Base-by-base conservation (phyloP, 1,140 invertebrate species). In the Parasteatoda tepidariorum region DNA sequence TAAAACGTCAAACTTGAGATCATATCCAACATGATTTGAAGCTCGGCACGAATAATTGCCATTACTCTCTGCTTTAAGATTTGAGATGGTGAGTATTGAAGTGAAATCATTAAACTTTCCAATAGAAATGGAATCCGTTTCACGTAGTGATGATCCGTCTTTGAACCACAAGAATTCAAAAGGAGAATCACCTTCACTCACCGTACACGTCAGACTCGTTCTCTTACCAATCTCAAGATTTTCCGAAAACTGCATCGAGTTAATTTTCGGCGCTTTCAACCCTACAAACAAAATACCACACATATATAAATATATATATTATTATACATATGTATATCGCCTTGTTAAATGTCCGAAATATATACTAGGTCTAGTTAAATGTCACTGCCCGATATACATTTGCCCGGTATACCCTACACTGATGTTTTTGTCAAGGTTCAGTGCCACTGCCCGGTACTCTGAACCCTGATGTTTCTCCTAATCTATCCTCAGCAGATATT, bases 191-290 rank as follows among this genome's bases (percentile, higher is more conserved):
- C 86, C 86, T 26, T 61, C 55, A 18, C 74, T 74, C 2, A 87
- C 82, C 13, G 76, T 30, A 57, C 86, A 87, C 33, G 92, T 92
- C 38, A 94, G 88, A 86, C 91, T 90, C 41, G 90, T 90, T 81
- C 91, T 89, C 79, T 91, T 93, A 48, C 94, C 94, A 86, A 92
- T 92, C 61, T 92, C 91, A 70, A 94, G 92, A 28, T 92, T 92
- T 15, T 38, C n/a, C 24, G 85, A 48, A 79, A 86, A 86, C 9
- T 84, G 70, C 24, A 86, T 83, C 31, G 79, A 61, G n/a, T 59
- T 74, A n/a, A 86, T 75, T 22, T 57, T 33, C 31, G 84, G 57
- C 1, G 84, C 18, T 26, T 61, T 15, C 11, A 64, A 18, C 13
- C 57, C 57, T 59, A 26, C 15, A 30, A 64, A 4, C 9, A 48